A percentile compares a stretch with the other conserved stretches of the same genome.
Conservation (phyloP, 2,888 invertebrate genomes). For the Diarsia rubi region DNA sequence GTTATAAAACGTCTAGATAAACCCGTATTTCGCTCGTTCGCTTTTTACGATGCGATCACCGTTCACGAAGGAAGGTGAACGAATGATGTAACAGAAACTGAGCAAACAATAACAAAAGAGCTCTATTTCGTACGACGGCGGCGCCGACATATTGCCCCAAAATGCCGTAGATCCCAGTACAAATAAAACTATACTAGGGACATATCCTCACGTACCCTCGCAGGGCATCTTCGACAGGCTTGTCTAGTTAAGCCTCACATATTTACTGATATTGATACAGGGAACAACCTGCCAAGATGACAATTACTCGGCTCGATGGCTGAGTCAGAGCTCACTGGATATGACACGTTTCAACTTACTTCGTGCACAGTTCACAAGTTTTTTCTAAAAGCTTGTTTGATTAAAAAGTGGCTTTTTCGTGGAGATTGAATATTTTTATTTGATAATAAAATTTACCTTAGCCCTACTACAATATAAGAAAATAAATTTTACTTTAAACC, state of each 20-base stretch:
- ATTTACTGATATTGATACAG: conserved; percentile 85
- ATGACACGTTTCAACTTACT: conserved; percentile 15
- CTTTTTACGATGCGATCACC: conserved; percentile 56
- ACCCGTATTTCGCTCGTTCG: conserved; percentile 47
- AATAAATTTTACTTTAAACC: not conserved
- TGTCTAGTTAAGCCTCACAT: conserved; percentile 74
- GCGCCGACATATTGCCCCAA: conserved; percentile 56
- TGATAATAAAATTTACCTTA: no score
- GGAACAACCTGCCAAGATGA: conserved; percentile 75
- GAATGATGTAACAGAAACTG: conserved; percentile 53
- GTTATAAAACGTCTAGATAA: conserved; percentile 51
- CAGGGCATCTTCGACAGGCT: conserved; percentile 71
- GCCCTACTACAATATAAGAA: no score
- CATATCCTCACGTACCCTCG: conserved; percentile 62
- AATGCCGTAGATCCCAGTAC: conserved; percentile 64
- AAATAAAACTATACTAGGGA: conserved; percentile 65
- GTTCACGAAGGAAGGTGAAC: conserved; percentile 51
- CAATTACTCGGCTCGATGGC: conserved; percentile 76
- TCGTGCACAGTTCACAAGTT: not conserved
- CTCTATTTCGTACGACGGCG: conserved; percentile 45
- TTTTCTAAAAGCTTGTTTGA: not conserved
- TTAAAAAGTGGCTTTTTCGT: not conserved
- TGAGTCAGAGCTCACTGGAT: conserved; percentile 44
- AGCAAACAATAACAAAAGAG: conserved; percentile 57
- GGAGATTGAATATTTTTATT: not conserved